Percentiles rank a stretch among this genome's conserved stretches.
phyloP scores from a whole-genome alignment of 2,888 invertebrate species.

The Ophioninae sp. region DNA sequence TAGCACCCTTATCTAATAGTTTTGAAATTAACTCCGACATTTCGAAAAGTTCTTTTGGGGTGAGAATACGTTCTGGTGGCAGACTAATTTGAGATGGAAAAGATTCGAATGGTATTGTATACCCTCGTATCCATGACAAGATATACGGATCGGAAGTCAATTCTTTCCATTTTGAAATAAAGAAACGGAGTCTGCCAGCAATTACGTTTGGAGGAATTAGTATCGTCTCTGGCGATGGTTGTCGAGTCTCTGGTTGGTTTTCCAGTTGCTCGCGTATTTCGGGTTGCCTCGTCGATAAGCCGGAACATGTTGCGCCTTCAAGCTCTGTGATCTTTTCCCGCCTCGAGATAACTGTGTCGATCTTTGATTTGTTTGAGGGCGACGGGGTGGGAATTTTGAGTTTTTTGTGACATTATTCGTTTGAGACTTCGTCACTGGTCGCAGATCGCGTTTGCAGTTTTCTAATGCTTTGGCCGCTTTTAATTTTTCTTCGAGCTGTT shows the following conservation, averaged over 20 bases:
- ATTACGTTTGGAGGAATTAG: constrained; percentile 7
- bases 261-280: constrained; percentile 35
- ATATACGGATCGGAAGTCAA: constrained; percentile 27
- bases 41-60: constrained; percentile 7
- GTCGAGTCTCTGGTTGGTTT: constrained; percentile 22
- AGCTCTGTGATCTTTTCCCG: constrained; percentile 5
- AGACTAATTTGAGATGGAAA: constrained; percentile 11
- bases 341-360: background rate
- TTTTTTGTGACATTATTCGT: constrained; percentile 40
- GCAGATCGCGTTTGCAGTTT: constrained; percentile 15
- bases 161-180: constrained; percentile 18
- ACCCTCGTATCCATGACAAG: constrained; percentile 29
- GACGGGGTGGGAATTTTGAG: constrained; percentile 41
- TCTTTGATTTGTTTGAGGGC: constrained; percentile 23
- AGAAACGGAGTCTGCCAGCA: constrained; percentile 36
- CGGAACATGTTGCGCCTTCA: background rate
- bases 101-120: constrained; percentile 31
- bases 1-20: constrained; percentile 40
- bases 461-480: constrained; percentile 50
- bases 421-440: constrained; percentile 24
- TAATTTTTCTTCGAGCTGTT: constrained; percentile 47
- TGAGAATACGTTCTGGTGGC: background rate
- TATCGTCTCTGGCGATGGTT: constrained; percentile 17
- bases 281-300: constrained; percentile 24
- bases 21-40: constrained; percentile 25